phyloP scores from a whole-genome alignment of 2,113 vertebrate genomes.

The Psephotus haematonotus region DNA sequence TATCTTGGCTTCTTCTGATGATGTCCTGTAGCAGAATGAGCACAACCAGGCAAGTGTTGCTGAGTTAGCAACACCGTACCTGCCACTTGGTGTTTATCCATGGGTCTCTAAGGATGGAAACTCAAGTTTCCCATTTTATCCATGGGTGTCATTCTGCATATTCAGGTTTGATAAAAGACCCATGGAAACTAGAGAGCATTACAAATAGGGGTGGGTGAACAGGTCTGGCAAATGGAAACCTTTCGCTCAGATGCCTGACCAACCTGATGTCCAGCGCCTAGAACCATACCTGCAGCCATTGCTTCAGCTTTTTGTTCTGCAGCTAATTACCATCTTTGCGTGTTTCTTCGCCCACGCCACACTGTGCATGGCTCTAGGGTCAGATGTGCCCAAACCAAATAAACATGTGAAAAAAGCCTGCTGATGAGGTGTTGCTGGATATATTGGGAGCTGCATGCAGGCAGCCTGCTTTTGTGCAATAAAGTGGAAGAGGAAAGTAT shows the following conservation, averaged over 20 bases:
- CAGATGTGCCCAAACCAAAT: not conserved
- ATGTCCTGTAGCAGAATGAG: conserved; percentile 7
- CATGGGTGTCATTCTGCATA: not conserved
- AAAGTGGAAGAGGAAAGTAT: not conserved
- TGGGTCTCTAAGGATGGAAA: not conserved
- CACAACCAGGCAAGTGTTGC: not conserved
- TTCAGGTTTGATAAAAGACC: not conserved
- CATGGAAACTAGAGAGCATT: not conserved
- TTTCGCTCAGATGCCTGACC: not conserved
- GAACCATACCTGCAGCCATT: not conserved
- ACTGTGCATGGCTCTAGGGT: not conserved
- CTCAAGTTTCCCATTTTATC: not conserved
- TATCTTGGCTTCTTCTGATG: conserved; percentile 28
- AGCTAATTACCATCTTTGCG: not conserved
- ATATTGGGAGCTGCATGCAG: not conserved
- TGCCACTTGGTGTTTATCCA: not conserved
- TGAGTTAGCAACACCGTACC: not conserved
- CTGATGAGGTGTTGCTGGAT: not conserved
- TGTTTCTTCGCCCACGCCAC: not conserved
- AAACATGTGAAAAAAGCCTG: not conserved
- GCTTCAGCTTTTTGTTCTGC: not conserved
- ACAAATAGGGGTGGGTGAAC: not conserved
- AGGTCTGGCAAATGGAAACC: not conserved
- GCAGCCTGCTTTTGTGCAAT: not conserved
- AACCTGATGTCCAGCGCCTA: not conserved